These are phyloP conservation scores for Muraenolepis orangiensis DNA, from an alignment of 2,797 vertebrate genomes.

Conservation along the genomic window DNA sequence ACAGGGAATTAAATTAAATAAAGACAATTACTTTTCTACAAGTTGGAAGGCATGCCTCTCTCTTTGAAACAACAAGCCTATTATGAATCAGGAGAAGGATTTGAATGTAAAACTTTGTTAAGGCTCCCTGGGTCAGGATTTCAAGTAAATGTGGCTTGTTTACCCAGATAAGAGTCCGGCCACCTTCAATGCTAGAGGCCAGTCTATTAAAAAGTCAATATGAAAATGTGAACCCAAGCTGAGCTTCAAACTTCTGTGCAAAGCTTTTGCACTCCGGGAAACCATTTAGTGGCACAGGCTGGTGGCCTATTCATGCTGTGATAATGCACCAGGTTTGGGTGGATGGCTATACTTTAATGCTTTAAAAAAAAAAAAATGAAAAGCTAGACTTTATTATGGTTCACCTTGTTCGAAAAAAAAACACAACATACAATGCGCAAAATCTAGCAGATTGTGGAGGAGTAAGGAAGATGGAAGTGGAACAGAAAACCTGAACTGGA, in stretches of 20 bases:
- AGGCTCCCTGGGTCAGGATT: background rate
- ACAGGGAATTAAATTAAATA: background rate
- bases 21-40: constrained; percentile 5
- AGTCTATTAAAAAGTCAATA: constrained; percentile 17
- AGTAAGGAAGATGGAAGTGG: background rate
- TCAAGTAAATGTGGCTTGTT: constrained; percentile 21
- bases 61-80: constrained; percentile 16
- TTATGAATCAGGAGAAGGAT: background rate
- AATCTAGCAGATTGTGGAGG: background rate
- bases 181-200: constrained; percentile 17
- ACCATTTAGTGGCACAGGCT: constrained; percentile 1
- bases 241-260: background rate
- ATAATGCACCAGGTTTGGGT: background rate
- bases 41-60: constrained; percentile 10
- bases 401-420: background rate
- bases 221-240: constrained; percentile 25
- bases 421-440: background rate
- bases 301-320: background rate
- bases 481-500: background rate
- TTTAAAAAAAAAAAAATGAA: background rate
- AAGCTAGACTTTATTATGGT: background rate
- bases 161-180: constrained; percentile 25
- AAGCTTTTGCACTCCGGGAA: background rate
- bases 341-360: background rate
- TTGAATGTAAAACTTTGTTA: background rate